Percentiles rank a stretch among this genome's conserved stretches.
These are phyloP conservation scores for Drosophila gaucha DNA, from an alignment of 2,888 invertebrate species.

Conservation along the genomic window DNA sequence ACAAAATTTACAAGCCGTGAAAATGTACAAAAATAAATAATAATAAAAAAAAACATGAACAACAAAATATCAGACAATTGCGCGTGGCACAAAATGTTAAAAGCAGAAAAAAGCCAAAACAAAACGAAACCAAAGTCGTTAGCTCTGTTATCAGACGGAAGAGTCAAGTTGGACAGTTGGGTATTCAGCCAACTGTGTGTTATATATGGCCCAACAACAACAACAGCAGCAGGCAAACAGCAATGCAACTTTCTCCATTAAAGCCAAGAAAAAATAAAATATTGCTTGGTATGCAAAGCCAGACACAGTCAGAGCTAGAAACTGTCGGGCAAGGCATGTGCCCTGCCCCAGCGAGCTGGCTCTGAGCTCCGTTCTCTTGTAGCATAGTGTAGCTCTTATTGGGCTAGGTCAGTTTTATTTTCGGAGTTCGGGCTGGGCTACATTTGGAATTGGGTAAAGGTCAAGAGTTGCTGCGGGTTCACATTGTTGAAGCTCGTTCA, in stretches of 20 bases:
- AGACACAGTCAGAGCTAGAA: constrained; percentile 32
- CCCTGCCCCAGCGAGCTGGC: constrained; percentile 14
- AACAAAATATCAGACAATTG: constrained; percentile 40
- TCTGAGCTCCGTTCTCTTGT: constrained; percentile 16
- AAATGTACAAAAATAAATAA: constrained; percentile 8
- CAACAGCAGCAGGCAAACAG: constrained; percentile 25
- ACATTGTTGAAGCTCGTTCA: not conserved
- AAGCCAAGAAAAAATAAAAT: constrained; percentile 36
- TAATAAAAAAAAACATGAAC: not conserved
- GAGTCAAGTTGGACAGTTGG: constrained; percentile 49
- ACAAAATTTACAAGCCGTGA: constrained; percentile 64
- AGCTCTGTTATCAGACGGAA: constrained; percentile 65
- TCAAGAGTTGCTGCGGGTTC: constrained; percentile 17
- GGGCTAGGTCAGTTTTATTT: constrained; percentile 42
- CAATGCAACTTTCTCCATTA: constrained; percentile 70
- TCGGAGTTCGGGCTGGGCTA: not conserved
- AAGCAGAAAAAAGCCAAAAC: constrained; percentile 22
- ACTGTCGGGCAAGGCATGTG: constrained; percentile 40
- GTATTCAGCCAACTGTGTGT: constrained; percentile 40
- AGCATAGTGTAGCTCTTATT: constrained; percentile 28
- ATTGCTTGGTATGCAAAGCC: constrained; percentile 62
- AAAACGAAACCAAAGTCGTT: constrained; percentile 36
- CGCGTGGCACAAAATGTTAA: constrained; percentile 33
- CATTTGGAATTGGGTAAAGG: constrained; percentile 36
- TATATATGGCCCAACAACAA: constrained; percentile 52